Evolutionary conservation across 1,140 invertebrate genomes (phyloP), one percentile per base, ranked within the genome.

Genomic region (Pseudomyrmex concolor): DNA sequence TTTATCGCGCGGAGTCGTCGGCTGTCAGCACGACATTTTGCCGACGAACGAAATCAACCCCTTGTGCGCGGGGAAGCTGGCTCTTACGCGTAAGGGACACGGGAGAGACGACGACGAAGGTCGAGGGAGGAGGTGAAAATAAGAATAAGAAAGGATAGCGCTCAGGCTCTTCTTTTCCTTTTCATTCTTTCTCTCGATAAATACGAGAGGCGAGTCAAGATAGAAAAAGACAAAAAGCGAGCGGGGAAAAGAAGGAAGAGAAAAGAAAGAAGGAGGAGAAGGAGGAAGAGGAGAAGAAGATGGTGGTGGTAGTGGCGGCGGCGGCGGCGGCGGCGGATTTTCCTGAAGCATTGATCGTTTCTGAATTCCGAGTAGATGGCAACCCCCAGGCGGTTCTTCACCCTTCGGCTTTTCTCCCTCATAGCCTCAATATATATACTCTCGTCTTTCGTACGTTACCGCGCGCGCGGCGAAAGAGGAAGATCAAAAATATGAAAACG

Each of bases 281-380:
- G 34, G 4, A 0, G 34, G 25, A 25, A 2, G 72, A 83, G 84
- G 76, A 76, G 84, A 60, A 57, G 60, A n/a, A 55, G 55, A 34
- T 51, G 22, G 54, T 57, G 43, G 57, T 76, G 71, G 48, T 68
- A 17, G 64, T 63, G 78, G 68, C 78, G 72, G 59, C 84, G 81
- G 54, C 48, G 74, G 80, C 78, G 85, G 70, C 63, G 82, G 68
- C 84, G 81, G 74, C 60, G 85, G 88, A 84, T 88, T 89, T 83
- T 81, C 82, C 81, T 78, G 86, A 86, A 91, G 89, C 92, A 93
- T 93, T 90, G 92, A 92, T 93, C 92, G 91, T 91, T 93, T 93
- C 91, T 92, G 91, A 93, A 92, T 93, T 93, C 92, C 89, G 89
- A 92, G 90, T 92, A 89, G 89, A 90, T 87, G 89, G 88, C 84